Evolutionary conservation across 2,113 vertebrate genomes (phyloP), one percentile per base, ranked within the genome.

Genomic region (Mus pahari): DNA sequence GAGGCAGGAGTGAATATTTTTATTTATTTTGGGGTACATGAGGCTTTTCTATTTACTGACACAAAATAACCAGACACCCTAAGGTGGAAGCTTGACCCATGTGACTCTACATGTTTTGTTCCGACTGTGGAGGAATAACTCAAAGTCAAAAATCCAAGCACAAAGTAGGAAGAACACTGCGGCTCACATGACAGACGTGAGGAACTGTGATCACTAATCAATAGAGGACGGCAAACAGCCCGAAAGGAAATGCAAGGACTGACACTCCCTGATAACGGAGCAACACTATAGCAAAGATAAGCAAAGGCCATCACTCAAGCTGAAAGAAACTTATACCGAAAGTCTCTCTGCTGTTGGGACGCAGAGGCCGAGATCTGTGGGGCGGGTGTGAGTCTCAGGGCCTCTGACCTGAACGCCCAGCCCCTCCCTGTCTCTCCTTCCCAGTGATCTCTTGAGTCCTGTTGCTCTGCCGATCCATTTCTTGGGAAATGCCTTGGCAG

Each of bases 51-150:
- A 5, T 71, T 94, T 90, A 68, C 39, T 90, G 58, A 68, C 45
- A 78, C 50, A 82, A 92, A 81, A 89, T 50, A 66, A 89, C 94
- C 8, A 96, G 90, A 94, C 92, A 84, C 12, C 9, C 73, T 66
- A 55, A 77, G 70, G 53, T 78, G 45, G 55, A 92, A 90, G 42
- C 74, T 53, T 81, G 92, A 55, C 39, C 26, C 26, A 83, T 86
- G 90, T 95, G 78, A 82, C 28, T 50, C 62, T 74, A 78, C 55
- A 86, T 87, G 26, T 31, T 94, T 86, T 86, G 53, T 86, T 96
- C 60, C 90, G 73, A 79, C 31, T 12, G 36, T 74, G 53, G 17
- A 83, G 11, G 12, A 94, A 83, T 70, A 64, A 64, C 50, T 74
- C 84, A 90, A 97, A 94, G 42, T 53, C 20, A 84, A 87, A 87